Evolutionary conservation across 2,888 invertebrate genomes (phyloP).

Genomic region (Cosmopolites sordidus): DNA sequence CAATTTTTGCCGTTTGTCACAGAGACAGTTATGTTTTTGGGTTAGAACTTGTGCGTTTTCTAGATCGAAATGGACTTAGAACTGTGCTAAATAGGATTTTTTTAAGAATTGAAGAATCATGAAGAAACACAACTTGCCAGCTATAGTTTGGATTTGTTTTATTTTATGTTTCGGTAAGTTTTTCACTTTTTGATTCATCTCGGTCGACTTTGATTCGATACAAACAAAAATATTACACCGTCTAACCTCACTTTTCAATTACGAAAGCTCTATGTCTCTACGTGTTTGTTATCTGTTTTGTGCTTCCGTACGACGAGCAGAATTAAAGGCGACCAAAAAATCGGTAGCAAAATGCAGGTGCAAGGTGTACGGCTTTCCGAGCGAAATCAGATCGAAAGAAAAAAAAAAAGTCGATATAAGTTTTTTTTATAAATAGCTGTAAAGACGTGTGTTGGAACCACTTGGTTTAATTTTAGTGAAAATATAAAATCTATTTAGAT

Average conservation of each 20-base stretch:
- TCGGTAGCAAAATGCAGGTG: neutral
- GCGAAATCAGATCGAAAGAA: neutral
- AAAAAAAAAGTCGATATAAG: neutral
- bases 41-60: slow-evolving; percentile 8
- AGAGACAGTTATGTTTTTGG: slow-evolving; percentile 11
- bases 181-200: slow-evolving; percentile 7
- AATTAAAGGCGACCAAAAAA: neutral
- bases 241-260: slow-evolving; percentile 17
- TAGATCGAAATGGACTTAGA: slow-evolving; percentile 11
- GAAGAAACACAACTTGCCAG: slow-evolving; percentile 19
- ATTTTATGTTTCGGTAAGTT: slow-evolving; percentile 36
- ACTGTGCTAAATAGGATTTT: slow-evolving; percentile 14
- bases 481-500: too few species aligned
- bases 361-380: neutral
- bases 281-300: too few species aligned
- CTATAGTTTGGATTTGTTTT: slow-evolving; percentile 35
- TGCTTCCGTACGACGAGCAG: neutral
- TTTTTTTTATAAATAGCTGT: too few species aligned
- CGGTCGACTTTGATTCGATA: neutral
- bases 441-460: too few species aligned
- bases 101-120: slow-evolving; percentile 15
- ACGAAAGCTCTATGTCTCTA: neutral
- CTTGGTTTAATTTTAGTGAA: too few species aligned
- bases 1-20: slow-evolving; percentile 11
- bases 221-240: slow-evolving; percentile 6